Evolutionary conservation across 2,888 invertebrate genomes (phyloP).

Genomic region (Stegophylla sp.): DNA sequence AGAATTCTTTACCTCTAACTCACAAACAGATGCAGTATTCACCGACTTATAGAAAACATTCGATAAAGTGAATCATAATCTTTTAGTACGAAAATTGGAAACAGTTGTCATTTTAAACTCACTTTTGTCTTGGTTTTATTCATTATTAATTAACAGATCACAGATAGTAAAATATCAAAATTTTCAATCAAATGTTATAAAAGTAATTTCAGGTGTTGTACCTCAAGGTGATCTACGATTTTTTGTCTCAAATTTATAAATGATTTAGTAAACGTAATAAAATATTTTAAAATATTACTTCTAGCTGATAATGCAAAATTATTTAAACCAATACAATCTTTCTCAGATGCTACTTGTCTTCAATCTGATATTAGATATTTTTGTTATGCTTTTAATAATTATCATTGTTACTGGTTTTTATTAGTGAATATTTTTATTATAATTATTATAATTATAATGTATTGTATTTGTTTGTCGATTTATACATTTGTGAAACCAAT

Average conservation of each 20-base stretch:
- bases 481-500: no score
- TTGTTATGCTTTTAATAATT: no score
- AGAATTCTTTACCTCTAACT: slow-evolving; percentile 1
- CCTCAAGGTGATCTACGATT: slow-evolving; percentile 7
- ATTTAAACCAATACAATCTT: neutral
- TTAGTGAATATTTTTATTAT: no score
- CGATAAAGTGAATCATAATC: slow-evolving; percentile 1
- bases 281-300: slow-evolving; percentile 18
- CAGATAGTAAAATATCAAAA: slow-evolving; percentile 4
- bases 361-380: no score
- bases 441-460: no score
- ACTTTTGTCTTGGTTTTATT: slow-evolving; percentile 13
- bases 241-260: slow-evolving; percentile 2
- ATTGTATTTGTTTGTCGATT: no score
- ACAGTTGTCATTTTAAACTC: no score
- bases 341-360: neutral
- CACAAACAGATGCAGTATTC: slow-evolving; percentile 10
- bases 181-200: neutral
- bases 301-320: neutral
- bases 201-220: slow-evolving; percentile 10
- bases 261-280: slow-evolving; percentile 13
- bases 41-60: slow-evolving; percentile 12
- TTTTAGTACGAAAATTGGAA: no score
- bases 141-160: neutral
- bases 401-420: no score